Evolutionary conservation across 2,888 invertebrate genomes (phyloP).

Genomic region (Cremastobaeus sp.): DNA sequence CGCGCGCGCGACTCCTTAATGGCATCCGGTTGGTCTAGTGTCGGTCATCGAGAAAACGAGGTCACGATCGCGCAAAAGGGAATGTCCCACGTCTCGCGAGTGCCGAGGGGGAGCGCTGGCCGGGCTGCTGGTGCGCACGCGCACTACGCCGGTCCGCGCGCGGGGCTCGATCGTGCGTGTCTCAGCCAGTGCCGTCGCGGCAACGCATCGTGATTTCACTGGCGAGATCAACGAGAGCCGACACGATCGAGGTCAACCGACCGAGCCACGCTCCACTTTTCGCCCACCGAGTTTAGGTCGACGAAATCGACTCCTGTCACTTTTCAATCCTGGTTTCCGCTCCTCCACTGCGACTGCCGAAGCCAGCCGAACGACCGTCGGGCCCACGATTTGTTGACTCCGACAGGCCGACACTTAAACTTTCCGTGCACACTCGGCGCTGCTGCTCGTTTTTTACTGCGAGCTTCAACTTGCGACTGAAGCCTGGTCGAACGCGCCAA

Average conservation of each 20-base stretch:
- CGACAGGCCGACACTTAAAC: background rate
- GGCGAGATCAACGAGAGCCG: constrained; percentile 62
- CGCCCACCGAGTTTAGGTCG: constrained; percentile 45
- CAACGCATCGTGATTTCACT: constrained; percentile 67
- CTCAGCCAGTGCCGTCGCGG: constrained; percentile 63
- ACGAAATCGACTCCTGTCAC: constrained; percentile 44
- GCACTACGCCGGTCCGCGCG: constrained; percentile 46
- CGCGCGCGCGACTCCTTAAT: constrained; percentile 58
- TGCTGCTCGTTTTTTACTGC: background rate
- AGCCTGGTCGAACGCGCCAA: constrained; percentile 9
- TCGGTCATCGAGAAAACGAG: constrained; percentile 75
- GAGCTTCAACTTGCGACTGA: no score
- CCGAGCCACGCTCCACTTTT: constrained; percentile 55
- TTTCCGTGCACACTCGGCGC: background rate
- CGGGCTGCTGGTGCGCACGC: constrained; percentile 24
- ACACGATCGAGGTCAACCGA: constrained; percentile 65
- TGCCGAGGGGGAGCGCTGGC: constrained; percentile 41
- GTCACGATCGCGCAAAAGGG: constrained; percentile 76
- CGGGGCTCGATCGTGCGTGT: constrained; percentile 51
- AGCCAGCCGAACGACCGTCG: no score
- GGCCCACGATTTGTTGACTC: background rate
- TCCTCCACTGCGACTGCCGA: no score
- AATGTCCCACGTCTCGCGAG: constrained; percentile 64
- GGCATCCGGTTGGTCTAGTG: constrained; percentile 65
- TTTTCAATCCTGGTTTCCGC: constrained; percentile 35